phyloP scores from a whole-genome alignment of 2,113 vertebrate genomes.

The Maccullochella peelii region DNA sequence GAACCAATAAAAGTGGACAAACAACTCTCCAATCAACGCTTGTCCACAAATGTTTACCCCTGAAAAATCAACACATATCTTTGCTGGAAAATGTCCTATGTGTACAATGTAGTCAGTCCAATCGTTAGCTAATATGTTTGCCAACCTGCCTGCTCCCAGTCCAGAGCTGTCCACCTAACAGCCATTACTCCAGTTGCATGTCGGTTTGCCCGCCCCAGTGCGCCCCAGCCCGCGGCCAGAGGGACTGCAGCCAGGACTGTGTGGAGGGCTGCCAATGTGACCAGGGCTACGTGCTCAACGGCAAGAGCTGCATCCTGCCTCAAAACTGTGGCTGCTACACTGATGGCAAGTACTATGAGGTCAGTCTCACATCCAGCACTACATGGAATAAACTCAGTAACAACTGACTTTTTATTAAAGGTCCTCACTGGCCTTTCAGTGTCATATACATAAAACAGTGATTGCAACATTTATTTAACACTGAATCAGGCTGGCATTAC shows the following conservation, averaged over 20 bases:
- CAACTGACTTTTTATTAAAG: neutral
- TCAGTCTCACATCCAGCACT: slow-evolving; percentile 67
- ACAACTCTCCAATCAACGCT: neutral
- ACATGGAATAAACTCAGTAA: neutral
- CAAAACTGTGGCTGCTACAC: slow-evolving; percentile 97
- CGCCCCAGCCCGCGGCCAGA: slow-evolving; percentile 92
- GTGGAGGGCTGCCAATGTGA: slow-evolving; percentile 98
- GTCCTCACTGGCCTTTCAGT: neutral
- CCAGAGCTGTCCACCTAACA: slow-evolving; percentile 93
- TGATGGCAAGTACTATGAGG: slow-evolving; percentile 96
- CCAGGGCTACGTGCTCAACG: slow-evolving; percentile 92
- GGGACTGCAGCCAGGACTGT: slow-evolving; percentile 95
- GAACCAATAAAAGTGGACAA: neutral
- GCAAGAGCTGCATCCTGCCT: slow-evolving; percentile 94
- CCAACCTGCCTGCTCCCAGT: slow-evolving; percentile 79
- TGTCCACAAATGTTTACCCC: slow-evolving; percentile 5
- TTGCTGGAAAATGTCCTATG: neutral
- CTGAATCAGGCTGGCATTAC: neutral
- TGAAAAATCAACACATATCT: neutral
- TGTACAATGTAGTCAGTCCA: neutral
- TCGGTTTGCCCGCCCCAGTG: slow-evolving; percentile 95
- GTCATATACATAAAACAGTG: neutral
- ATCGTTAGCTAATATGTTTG: slow-evolving; percentile 30
- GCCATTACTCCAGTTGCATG: slow-evolving; percentile 95
- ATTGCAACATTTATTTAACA: neutral